Percentiles rank a stretch among this genome's conserved stretches.
phyloP scores from a whole-genome alignment of 2,113 vertebrate species.

The Petroica traversi region DNA sequence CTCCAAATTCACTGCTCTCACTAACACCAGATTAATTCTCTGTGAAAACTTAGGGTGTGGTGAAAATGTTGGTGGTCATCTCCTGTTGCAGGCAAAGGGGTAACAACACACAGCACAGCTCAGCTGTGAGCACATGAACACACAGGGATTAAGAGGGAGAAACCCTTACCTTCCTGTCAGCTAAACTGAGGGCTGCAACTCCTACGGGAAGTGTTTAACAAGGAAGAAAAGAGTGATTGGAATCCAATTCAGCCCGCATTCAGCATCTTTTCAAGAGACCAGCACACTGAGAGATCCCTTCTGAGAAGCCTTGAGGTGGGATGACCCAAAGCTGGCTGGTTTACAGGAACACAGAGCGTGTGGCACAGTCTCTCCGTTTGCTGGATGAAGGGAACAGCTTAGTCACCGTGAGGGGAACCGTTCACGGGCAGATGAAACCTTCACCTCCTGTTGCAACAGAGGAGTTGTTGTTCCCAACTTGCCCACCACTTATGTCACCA shows the following conservation, averaged over 20 bases:
- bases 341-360: neutral
- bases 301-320: neutral
- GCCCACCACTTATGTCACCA: conserved; percentile 18
- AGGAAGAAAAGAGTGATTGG: neutral
- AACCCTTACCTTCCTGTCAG: neutral
- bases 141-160: neutral
- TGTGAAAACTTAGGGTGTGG: neutral
- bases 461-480: neutral
- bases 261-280: neutral
- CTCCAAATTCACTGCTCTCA: neutral
- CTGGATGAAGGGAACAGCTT: conserved; percentile 39
- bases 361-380: neutral
- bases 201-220: neutral
- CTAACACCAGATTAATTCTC: neutral
- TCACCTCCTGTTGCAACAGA: conserved; percentile 56
- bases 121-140: neutral
- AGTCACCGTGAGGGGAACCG: conserved; percentile 17
- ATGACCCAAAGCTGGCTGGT: neutral
- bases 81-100: neutral
- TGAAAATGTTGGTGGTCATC: neutral
- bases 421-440: neutral
- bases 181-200: neutral
- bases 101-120: neutral
- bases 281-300: neutral
- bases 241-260: neutral